Evolutionary conservation across 2,797 vertebrate species (phyloP).

Genomic region (Falco peregrinus): DNA sequence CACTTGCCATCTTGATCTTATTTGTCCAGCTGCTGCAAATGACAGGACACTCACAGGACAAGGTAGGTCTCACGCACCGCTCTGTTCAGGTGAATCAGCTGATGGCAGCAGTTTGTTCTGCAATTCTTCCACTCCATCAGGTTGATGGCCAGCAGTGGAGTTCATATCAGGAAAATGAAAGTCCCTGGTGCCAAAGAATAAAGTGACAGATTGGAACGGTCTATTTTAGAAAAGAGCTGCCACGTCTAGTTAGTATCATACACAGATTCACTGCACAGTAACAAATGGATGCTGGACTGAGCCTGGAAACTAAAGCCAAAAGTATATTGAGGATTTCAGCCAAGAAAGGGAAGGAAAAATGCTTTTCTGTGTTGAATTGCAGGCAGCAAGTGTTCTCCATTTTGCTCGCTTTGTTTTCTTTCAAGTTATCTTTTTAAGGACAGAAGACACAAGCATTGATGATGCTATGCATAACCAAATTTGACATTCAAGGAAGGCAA

Average conservation of each 20-base stretch:
- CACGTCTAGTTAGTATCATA: slow-evolving; percentile 42
- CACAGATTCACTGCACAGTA: neutral
- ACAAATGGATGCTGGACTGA: slow-evolving; percentile 32
- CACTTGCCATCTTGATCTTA: neutral
- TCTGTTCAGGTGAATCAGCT: slow-evolving; percentile 1
- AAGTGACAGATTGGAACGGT: slow-evolving; percentile 48
- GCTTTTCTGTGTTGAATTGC: neutral
- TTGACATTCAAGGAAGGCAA: neutral
- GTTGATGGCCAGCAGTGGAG: neutral
- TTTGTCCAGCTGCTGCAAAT: neutral
- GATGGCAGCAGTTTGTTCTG: neutral
- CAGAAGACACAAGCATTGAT: neutral
- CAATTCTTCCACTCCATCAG: neutral
- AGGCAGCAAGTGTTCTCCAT: neutral
- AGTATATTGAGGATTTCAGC: neutral
- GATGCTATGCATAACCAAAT: neutral
- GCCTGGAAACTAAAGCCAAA: slow-evolving; percentile 22
- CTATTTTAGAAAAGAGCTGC: slow-evolving; percentile 61
- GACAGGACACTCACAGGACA: neutral
- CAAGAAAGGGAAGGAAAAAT: slow-evolving; percentile 14
- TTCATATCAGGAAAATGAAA: slow-evolving; percentile 57
- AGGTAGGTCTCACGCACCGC: neutral
- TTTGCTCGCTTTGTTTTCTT: neutral
- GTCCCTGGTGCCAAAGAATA: slow-evolving; percentile 22
- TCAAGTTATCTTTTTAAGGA: neutral